These are phyloP conservation scores for Pelagia noctiluca DNA, from an alignment of 30 jellyfish, hydroid and myxozoan species.

Conservation along the genomic window DNA sequence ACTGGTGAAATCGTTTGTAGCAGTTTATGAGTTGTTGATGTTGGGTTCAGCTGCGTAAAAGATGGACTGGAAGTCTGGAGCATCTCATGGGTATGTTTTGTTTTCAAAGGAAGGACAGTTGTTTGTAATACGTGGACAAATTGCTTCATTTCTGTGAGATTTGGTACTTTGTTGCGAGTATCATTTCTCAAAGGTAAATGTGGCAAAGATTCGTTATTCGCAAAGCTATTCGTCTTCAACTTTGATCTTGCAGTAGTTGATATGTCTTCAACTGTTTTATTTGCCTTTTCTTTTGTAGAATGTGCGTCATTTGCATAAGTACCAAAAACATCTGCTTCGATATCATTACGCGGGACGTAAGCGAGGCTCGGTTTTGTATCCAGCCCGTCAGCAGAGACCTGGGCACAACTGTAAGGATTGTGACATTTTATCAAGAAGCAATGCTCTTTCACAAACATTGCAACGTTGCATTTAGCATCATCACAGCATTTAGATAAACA, in stretches of 20 bases:
- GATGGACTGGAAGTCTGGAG: background rate
- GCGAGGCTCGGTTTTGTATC: conserved; percentile 62
- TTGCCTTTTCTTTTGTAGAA: conserved; percentile 8
- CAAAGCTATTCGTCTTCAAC: background rate
- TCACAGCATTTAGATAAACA: conserved; percentile 70
- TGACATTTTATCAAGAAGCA: conserved; percentile 71
- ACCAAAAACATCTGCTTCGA: conserved; percentile 52
- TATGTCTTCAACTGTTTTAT: conserved; percentile 25
- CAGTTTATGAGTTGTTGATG: no score
- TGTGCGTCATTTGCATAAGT: no score
- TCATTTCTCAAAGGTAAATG: no score
- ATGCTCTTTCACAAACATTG: conserved; percentile 57
- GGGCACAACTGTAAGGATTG: conserved; percentile 62
- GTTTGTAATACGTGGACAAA: background rate
- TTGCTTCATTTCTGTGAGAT: background rate
- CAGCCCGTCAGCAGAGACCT: conserved; percentile 46
- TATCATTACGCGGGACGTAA: conserved; percentile 63
- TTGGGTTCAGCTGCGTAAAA: no score
- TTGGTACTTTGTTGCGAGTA: no score
- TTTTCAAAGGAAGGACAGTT: background rate
- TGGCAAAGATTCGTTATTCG: no score
- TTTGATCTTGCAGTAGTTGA: background rate
- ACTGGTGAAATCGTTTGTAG: no score
- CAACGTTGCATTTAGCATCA: conserved; percentile 66
- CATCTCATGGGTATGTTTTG: background rate